A percentile compares a stretch with the other conserved stretches of the same genome.
These are phyloP conservation scores for Isurus oxyrinchus DNA, from an alignment of 2,113 vertebrate species.

Conservation along the genomic window DNA sequence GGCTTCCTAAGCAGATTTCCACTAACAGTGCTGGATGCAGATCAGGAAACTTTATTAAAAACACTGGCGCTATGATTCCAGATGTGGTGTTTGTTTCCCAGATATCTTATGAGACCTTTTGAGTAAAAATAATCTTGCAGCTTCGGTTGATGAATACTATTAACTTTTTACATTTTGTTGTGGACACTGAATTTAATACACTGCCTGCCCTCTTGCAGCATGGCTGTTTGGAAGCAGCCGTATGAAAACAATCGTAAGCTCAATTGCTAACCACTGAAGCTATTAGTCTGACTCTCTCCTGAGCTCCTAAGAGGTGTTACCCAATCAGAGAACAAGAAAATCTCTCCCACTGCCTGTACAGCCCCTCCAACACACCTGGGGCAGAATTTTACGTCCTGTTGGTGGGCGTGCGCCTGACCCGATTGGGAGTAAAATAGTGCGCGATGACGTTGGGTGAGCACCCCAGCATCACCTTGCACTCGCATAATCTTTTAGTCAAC, in stretches of 20 bases:
- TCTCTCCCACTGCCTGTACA: not conserved
- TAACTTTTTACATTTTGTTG: not conserved
- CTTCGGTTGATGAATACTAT: not conserved
- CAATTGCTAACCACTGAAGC: not conserved
- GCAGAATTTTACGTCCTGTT: too few relatives aligned
- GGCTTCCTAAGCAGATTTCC: not conserved
- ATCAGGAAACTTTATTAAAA: not conserved
- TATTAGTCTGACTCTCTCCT: not conserved
- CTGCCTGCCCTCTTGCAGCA: not conserved
- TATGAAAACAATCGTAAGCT: not conserved
- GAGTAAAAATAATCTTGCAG: not conserved
- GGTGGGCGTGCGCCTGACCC: too few relatives aligned
- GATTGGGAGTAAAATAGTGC: too few relatives aligned
- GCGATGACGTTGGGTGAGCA: too few relatives aligned
- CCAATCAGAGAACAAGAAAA: not conserved
- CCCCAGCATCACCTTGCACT: too few relatives aligned
- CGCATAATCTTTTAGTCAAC: too few relatives aligned
- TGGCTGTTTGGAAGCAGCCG: not conserved
- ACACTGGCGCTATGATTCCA: not conserved
- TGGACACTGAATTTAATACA: not conserved
- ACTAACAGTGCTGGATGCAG: not conserved
- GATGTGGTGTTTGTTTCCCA: not conserved
- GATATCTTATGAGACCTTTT: not conserved
- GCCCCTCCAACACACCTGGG: not conserved
- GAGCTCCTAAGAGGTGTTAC: not conserved